These are phyloP conservation scores for Mycteria americana DNA, from an alignment of 2,797 vertebrate genomes.

Conservation along the genomic window DNA sequence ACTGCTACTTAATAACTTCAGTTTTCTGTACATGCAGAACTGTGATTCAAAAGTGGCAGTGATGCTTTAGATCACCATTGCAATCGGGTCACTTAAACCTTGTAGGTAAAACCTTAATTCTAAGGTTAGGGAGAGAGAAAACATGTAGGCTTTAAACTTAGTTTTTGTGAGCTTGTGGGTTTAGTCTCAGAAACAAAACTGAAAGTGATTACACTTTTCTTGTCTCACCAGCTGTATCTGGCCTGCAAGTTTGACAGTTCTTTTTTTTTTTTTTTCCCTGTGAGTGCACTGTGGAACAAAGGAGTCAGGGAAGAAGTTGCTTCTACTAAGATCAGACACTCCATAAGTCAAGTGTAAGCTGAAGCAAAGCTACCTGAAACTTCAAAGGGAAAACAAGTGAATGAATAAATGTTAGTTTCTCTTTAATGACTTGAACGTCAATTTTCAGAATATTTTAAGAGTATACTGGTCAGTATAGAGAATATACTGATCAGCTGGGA, in stretches of 20 bases:
- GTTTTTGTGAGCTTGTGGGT: neutral
- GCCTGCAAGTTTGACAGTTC: neutral
- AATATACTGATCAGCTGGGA: neutral
- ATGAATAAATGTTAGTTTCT: neutral
- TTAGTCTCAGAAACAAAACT: neutral
- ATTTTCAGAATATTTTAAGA: neutral
- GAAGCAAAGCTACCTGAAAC: neutral
- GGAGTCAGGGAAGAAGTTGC: neutral
- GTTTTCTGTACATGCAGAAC: neutral
- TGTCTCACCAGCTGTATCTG: neutral
- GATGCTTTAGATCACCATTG: neutral
- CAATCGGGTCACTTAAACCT: neutral
- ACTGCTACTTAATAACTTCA: neutral
- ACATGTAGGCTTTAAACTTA: neutral
- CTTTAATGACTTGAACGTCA: neutral
- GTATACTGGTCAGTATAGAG: neutral
- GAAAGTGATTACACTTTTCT: neutral
- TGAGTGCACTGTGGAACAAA: neutral
- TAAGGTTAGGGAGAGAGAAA: neutral
- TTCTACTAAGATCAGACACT: neutral
- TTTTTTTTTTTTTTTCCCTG: too few relatives aligned
- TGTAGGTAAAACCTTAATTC: neutral
- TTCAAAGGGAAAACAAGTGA: neutral
- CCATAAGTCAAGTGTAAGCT: neutral
- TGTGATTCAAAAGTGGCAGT: neutral